Percentiles rank a stretch among this genome's conserved stretches.
Conservation (phyloP, 2,888 invertebrate genomes). For the Parnassius orleans region DNA sequence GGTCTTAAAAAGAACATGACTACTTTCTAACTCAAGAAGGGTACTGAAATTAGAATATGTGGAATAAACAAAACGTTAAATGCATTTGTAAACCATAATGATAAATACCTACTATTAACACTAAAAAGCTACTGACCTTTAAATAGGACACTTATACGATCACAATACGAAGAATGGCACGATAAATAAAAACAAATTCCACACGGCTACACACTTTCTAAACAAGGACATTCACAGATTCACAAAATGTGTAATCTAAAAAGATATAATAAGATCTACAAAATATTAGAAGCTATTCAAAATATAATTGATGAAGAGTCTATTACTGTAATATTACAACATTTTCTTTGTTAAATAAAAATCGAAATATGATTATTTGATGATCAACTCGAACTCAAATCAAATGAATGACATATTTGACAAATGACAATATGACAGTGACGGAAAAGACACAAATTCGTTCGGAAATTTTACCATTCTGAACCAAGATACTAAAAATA, state of each 20-base stretch:
- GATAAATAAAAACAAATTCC: conserved; percentile 31
- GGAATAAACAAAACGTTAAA: not conserved
- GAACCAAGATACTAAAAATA: too few species aligned
- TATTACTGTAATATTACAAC: conserved; percentile 13
- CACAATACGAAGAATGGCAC: conserved; percentile 17
- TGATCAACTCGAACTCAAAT: not conserved
- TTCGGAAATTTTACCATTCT: too few species aligned
- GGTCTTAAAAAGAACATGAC: not conserved
- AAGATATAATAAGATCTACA: not conserved
- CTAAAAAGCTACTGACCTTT: conserved; percentile 24
- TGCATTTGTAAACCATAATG: conserved; percentile 1
- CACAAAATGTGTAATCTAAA: conserved; percentile 24
- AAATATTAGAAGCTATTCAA: not conserved
- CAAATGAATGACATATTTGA: not conserved
- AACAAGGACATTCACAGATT: conserved; percentile 22
- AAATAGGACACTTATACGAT: conserved; percentile 23
- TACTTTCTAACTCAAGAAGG: not conserved
- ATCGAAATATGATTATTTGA: not conserved
- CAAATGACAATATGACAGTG: too few species aligned
- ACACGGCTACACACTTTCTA: conserved; percentile 28
- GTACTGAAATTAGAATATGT: not conserved
- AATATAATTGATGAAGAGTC: conserved; percentile 3
- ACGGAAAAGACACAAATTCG: too few species aligned
- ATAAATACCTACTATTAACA: conserved; percentile 17
- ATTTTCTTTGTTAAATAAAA: conserved; percentile 7